These are phyloP conservation scores for Alentia gelatinosa DNA, from an alignment of 2,888 invertebrate species.

Conservation along the genomic window DNA sequence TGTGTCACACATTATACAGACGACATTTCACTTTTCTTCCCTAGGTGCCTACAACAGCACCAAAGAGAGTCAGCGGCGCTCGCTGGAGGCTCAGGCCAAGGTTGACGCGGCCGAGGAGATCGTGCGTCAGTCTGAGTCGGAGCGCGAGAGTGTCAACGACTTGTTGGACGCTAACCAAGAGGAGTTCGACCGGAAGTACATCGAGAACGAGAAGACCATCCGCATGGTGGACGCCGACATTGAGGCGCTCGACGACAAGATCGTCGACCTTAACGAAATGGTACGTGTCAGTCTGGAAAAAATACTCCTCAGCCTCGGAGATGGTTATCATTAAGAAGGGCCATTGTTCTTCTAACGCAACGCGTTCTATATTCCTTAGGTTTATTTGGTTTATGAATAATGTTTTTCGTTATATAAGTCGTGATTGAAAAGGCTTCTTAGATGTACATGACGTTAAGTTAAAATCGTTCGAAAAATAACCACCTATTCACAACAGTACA, in stretches of 20 bases:
- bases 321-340: no score
- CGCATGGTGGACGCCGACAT: constrained; percentile 86
- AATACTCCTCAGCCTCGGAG: no score
- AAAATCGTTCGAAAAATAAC: no score
- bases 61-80: constrained; percentile 86
- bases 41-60: constrained; percentile 93
- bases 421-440: no score
- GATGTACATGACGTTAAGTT: no score
- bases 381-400: no score
- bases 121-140: constrained; percentile 81
- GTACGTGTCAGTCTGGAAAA: constrained; percentile 81
- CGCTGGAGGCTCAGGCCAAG: constrained; percentile 82
- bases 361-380: no score
- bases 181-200: constrained; percentile 85
- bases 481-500: no score
- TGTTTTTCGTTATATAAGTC: no score
- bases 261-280: constrained; percentile 93
- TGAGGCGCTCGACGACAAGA: constrained; percentile 85
- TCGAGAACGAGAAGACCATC: constrained; percentile 88
- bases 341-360: no score
- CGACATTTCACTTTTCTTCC: no score
- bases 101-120: constrained; percentile 79
- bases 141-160: constrained; percentile 68
- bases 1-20: no score
- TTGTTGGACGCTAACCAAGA: constrained; percentile 82